phyloP scores from a whole-genome alignment of 1,140 invertebrate species.

The Kradibia gibbosae region DNA sequence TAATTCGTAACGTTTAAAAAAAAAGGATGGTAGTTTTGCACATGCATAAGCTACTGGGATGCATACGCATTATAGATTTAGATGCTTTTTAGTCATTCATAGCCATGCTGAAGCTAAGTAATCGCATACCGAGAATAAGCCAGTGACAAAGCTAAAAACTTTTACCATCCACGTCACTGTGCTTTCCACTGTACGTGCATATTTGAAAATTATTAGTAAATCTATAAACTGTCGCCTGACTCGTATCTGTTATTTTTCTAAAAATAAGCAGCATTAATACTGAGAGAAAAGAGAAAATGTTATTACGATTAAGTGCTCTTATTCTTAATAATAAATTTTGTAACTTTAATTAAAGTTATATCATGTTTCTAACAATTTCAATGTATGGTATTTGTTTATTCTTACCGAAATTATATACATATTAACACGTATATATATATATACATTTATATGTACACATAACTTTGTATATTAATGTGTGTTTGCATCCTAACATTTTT shows the following conservation, averaged over 20 bases:
- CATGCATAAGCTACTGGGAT: not conserved
- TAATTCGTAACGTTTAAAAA: too few relatives aligned
- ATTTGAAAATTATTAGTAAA: not conserved
- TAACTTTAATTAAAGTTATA: too few relatives aligned
- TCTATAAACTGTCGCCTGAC: not conserved
- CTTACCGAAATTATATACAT: not conserved
- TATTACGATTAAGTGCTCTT: too few relatives aligned
- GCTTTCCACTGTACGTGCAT: not conserved
- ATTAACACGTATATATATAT: not conserved
- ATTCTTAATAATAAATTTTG: too few relatives aligned
- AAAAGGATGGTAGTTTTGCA: too few relatives aligned
- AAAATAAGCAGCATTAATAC: too few relatives aligned
- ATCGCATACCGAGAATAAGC: not conserved
- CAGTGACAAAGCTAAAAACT: not conserved
- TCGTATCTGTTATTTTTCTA: too few relatives aligned
- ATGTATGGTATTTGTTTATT: not conserved
- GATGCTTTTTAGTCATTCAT: not conserved
- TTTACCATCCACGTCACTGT: not conserved
- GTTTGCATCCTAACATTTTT: too few relatives aligned
- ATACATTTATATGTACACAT: not conserved
- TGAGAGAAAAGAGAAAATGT: too few relatives aligned
- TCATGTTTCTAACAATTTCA: too few relatives aligned
- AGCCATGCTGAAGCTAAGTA: not conserved
- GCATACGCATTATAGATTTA: not conserved
- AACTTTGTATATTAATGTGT: too few relatives aligned